Conservation (phyloP, 2,113 vertebrate species). For the Danionella cerebrum region DNA sequence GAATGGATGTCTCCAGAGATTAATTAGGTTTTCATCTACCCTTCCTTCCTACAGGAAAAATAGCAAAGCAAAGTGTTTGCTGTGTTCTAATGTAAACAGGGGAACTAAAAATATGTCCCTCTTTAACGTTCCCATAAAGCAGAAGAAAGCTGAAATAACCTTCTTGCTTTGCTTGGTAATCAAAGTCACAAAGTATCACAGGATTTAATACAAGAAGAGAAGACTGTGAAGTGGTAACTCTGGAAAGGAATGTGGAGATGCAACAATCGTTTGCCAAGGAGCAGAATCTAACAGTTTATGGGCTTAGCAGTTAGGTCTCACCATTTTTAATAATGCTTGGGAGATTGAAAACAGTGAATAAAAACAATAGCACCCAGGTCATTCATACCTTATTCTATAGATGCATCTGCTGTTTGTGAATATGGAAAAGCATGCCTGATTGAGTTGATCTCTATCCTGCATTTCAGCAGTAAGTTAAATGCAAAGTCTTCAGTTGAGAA, state of each 20-base stretch:
- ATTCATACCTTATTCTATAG: too few relatives aligned
- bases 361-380: too few relatives aligned
- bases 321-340: too few relatives aligned
- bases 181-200: background rate
- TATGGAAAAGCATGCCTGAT: too few relatives aligned
- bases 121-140: background rate
- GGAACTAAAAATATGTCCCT: constrained; percentile 34
- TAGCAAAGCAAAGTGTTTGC: background rate
- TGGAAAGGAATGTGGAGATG: background rate
- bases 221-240: background rate
- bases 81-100: constrained; percentile 34
- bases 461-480: too few relatives aligned
- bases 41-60: background rate
- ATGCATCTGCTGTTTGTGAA: too few relatives aligned
- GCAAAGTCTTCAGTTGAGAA: too few relatives aligned
- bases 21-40: background rate
- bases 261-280: too few relatives aligned
- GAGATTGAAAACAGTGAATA: too few relatives aligned
- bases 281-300: too few relatives aligned
- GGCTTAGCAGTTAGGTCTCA: too few relatives aligned
- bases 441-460: too few relatives aligned
- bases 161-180: background rate
- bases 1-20: background rate
- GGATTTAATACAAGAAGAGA: background rate
- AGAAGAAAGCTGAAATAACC: background rate